A percentile compares a stretch with the other conserved stretches of the same genome.
These are phyloP conservation scores for Nasonovia ribisnigri DNA, from an alignment of 2,888 invertebrate species.

Conservation along the genomic window DNA sequence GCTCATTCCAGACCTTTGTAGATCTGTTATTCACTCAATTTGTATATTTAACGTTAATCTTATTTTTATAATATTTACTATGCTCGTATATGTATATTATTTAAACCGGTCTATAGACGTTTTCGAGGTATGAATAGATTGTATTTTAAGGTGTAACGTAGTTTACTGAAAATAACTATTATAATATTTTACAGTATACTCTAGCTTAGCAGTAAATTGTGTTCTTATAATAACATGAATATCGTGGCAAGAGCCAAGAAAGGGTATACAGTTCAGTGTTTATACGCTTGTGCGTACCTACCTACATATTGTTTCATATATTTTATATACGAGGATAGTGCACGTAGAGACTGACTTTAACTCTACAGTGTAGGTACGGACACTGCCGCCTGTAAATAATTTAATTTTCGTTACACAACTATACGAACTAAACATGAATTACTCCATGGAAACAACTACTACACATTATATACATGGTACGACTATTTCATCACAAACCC, in stretches of 20 bases:
- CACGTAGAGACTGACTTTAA: not conserved
- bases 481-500: not conserved
- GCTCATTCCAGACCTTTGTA: not conserved
- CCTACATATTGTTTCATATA: not conserved
- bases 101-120: not conserved
- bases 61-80: not conserved
- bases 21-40: not conserved
- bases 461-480: not conserved
- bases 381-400: constrained; percentile 36
- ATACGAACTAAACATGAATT: not conserved
- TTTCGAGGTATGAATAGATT: not conserved
- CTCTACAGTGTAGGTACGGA: not conserved
- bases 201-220: not conserved
- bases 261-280: not conserved
- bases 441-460: not conserved
- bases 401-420: constrained; percentile 22
- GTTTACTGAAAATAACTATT: not conserved
- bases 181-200: not conserved
- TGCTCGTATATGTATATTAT: not conserved
- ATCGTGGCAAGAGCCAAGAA: not conserved
- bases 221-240: not conserved
- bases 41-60: not conserved
- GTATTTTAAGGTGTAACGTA: not conserved
- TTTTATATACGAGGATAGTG: not conserved
- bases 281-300: not conserved